Evolutionary conservation across 2,797 vertebrate genomes (phyloP).

Genomic region (Glossophaga mutica): DNA sequence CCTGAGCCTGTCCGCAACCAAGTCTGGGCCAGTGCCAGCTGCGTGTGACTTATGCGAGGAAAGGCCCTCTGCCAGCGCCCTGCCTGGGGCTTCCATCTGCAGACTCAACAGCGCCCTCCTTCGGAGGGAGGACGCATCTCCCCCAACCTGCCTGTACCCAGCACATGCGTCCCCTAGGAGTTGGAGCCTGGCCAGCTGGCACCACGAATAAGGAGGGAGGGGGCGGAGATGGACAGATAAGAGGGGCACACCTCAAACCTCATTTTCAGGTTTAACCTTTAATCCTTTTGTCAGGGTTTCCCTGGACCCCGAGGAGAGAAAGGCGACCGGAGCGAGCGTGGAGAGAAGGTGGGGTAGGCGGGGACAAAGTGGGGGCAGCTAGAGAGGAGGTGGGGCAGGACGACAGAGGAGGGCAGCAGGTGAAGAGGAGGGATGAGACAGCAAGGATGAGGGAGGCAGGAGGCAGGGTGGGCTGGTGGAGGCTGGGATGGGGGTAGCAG

Average conservation of each 20-base stretch:
- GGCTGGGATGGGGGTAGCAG: background rate
- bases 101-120: background rate
- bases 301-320: constrained; percentile 92
- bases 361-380: no score
- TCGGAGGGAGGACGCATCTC: background rate
- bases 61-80: background rate
- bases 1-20: background rate
- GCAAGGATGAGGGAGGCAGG: background rate
- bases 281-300: constrained; percentile 86
- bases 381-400: background rate
- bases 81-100: background rate
- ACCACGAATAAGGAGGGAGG: rapidly evolving
- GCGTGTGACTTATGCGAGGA: background rate
- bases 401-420: background rate
- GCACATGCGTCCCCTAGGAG: background rate
- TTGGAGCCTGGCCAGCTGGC: background rate
- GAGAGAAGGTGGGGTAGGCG: constrained; percentile 88
- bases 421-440: background rate
- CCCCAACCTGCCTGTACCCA: rapidly evolving
- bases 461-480: background rate
- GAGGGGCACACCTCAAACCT: background rate
- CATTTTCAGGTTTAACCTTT: background rate
- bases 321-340: constrained; percentile 90
- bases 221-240: background rate
- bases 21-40: background rate